phyloP scores from a whole-genome alignment of 2,113 vertebrate species.

The Acanthisitta chloris region DNA sequence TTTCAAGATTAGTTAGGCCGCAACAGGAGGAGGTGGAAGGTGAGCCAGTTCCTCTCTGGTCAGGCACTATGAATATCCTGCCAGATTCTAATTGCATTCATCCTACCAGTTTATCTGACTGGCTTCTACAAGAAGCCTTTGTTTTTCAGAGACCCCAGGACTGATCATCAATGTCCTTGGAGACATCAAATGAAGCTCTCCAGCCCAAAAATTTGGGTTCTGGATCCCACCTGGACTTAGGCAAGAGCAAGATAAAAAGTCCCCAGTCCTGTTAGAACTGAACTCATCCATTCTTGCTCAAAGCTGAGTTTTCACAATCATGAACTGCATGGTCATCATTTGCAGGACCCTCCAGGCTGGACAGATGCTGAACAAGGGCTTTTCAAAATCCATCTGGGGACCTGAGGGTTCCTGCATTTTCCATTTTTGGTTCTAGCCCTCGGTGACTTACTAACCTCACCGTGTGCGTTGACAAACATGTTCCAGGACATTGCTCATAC shows the following conservation, averaged over 20 bases:
- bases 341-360: background rate
- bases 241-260: background rate
- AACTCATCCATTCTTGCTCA: background rate
- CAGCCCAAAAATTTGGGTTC: background rate
- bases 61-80: background rate
- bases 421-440: background rate
- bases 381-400: background rate
- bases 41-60: background rate
- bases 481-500: slow-evolving; percentile 59
- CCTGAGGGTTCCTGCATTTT: background rate
- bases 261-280: background rate
- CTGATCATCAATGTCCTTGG: background rate
- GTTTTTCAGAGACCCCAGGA: background rate
- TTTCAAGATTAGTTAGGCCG: background rate
- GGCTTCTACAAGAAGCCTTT: background rate
- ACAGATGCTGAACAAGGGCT: slow-evolving; percentile 18
- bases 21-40: background rate
- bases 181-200: rapidly evolving
- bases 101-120: background rate
- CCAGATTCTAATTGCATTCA: background rate
- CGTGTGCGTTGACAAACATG: background rate
- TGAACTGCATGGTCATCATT: background rate
- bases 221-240: background rate
- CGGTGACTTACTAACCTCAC: slow-evolving; percentile 34
- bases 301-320: background rate